These are phyloP conservation scores for Drosophila neoperkinsi DNA, from an alignment of 2,888 invertebrate genomes.

Conservation along the genomic window DNA sequence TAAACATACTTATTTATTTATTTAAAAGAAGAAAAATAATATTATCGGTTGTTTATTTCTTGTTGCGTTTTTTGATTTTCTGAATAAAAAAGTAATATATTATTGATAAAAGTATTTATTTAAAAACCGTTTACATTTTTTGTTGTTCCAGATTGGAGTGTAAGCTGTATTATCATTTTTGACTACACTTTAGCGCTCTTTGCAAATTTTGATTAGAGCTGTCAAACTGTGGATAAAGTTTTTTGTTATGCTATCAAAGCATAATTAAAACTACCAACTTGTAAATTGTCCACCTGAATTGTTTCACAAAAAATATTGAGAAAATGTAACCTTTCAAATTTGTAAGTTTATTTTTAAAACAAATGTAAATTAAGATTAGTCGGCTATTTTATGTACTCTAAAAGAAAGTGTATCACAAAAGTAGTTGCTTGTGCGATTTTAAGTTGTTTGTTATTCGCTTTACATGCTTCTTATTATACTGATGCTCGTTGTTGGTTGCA, in stretches of 20 bases:
- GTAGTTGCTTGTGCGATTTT: conserved; percentile 45
- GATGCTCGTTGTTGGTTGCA: conserved; percentile 33
- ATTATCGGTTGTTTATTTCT: background rate
- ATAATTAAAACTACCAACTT: background rate
- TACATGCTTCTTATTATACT: conserved; percentile 62
- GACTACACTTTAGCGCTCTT: background rate
- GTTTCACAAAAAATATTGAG: background rate
- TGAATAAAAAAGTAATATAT: background rate
- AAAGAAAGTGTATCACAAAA: conserved; percentile 39
- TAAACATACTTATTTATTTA: background rate
- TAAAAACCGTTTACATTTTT: background rate
- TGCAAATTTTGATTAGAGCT: background rate
- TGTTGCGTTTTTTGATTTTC: background rate
- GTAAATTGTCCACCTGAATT: no score
- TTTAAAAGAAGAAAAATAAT: background rate
- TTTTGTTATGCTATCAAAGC: background rate
- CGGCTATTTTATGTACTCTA: background rate
- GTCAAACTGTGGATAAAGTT: background rate
- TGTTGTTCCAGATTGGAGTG: background rate
- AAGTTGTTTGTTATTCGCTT: conserved; percentile 65
- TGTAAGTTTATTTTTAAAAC: background rate
- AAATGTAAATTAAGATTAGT: background rate
- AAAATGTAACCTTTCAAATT: background rate
- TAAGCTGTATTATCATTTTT: background rate
- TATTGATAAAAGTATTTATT: no score